Conservation (phyloP, 1,140 invertebrate species). For the Atta colombica region DNA sequence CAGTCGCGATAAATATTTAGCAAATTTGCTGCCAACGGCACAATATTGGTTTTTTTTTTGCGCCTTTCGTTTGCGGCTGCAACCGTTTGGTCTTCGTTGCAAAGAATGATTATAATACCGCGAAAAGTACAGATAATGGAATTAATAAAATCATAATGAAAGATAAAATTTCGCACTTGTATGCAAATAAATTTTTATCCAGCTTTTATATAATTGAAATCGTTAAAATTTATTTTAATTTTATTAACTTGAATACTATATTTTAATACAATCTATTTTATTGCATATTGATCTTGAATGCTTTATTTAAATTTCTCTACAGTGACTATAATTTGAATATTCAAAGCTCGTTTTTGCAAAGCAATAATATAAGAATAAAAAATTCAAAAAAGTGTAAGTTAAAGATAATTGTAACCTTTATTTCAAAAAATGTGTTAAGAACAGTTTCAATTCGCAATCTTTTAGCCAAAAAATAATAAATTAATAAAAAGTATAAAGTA, state of each 20-base stretch:
- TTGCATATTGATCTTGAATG: not conserved
- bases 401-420: too few relatives aligned
- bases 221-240: slow-evolving; percentile 26
- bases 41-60: slow-evolving; percentile 59
- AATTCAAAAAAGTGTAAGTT: too few relatives aligned
- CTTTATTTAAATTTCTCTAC: not conserved
- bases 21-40: slow-evolving; percentile 60
- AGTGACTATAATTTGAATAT: not conserved
- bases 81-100: slow-evolving; percentile 16
- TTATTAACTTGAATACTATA: not conserved
- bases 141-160: slow-evolving; percentile 22
- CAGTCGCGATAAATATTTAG: slow-evolving; percentile 68
- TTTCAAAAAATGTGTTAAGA: too few relatives aligned
- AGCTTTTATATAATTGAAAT: not conserved
- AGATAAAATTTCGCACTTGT: not conserved
- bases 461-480: too few relatives aligned
- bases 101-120: slow-evolving; percentile 36
- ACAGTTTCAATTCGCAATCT: too few relatives aligned
- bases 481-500: too few relatives aligned
- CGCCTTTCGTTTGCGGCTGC: slow-evolving; percentile 17
- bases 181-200: not conserved
- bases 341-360: too few relatives aligned
- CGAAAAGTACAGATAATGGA: not conserved
- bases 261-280: not conserved
- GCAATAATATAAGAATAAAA: too few relatives aligned